These are phyloP conservation scores for Myotis findleyi DNA, from an alignment of 2,797 vertebrate species.

Conservation along the genomic window DNA sequence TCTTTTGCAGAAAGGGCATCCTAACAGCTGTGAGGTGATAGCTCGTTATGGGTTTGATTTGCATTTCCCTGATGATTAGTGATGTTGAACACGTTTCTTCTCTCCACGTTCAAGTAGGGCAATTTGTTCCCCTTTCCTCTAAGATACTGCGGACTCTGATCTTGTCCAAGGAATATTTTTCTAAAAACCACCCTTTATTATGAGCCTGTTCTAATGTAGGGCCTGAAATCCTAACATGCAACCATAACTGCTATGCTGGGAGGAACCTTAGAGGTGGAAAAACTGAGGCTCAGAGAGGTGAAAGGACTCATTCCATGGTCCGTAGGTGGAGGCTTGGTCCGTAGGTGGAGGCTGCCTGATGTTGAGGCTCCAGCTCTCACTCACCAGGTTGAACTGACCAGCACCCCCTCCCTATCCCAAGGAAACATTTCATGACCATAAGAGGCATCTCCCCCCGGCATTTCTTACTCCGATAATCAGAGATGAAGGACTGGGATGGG, in stretches of 20 bases:
- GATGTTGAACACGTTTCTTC: neutral
- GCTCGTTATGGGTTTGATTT: neutral
- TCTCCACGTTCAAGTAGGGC: neutral
- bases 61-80: neutral
- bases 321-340: accelerated
- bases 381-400: neutral
- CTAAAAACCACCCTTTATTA: neutral
- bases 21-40: neutral
- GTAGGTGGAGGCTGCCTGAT: neutral
- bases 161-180: neutral
- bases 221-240: neutral
- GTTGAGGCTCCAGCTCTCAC: neutral
- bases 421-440: neutral
- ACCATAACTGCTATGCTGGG: neutral
- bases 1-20: neutral
- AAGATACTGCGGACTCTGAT: neutral
- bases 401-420: neutral
- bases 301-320: no score
- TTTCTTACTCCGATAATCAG: neutral
- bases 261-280: neutral
- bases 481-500: neutral
- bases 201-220: neutral
- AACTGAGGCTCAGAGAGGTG: neutral
- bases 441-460: neutral
- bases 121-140: neutral